Conservation (phyloP, 2,113 vertebrate species). For the Xenopus tropicalis region DNA sequence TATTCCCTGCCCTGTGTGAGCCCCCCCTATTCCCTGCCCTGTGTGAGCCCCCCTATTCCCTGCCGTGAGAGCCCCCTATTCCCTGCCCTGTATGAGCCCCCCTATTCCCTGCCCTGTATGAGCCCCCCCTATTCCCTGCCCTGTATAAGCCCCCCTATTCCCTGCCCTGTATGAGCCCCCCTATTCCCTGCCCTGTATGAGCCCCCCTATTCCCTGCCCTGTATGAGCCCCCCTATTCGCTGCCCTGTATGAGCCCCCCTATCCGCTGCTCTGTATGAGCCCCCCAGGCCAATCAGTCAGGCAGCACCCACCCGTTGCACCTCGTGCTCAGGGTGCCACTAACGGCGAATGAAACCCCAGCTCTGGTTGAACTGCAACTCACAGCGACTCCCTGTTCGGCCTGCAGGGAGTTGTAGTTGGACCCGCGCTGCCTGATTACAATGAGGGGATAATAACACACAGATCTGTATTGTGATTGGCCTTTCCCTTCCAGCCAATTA, state of each 20-base stretch:
- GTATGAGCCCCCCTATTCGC: too few relatives aligned
- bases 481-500: too few relatives aligned
- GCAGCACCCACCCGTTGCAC: constrained; percentile 1
- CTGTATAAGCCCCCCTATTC: background rate
- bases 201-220: too few relatives aligned
- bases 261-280: background rate
- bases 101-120: too few relatives aligned
- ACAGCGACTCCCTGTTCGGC: too few relatives aligned
- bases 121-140: too few relatives aligned
- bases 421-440: too few relatives aligned
- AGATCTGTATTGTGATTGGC: too few relatives aligned
- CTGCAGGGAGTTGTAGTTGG: too few relatives aligned
- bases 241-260: background rate
- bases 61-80: constrained; percentile 5
- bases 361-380: too few relatives aligned
- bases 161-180: background rate
- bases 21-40: too few relatives aligned
- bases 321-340: background rate
- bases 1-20: constrained; percentile 1
- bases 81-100: background rate
- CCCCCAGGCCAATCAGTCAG: background rate
- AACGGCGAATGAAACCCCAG: background rate
- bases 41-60: background rate
- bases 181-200: constrained; percentile 4
- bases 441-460: too few relatives aligned